Evolutionary conservation across 2,888 invertebrate species (phyloP).

Genomic region (Syritta pipiens): DNA sequence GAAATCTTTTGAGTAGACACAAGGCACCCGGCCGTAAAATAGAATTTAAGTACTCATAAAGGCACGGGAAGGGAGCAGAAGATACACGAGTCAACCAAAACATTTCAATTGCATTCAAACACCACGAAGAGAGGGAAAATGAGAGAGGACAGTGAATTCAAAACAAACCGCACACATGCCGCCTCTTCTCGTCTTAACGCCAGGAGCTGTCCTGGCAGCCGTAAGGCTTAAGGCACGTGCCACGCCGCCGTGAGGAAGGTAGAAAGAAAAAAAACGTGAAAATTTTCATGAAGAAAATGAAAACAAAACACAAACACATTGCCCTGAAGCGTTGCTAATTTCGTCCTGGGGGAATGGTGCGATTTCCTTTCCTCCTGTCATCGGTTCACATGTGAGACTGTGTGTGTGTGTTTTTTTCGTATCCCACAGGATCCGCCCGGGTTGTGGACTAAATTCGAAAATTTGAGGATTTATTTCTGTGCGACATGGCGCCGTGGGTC

Average conservation of each 20-base stretch:
- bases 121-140: background rate
- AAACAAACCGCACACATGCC: slow-evolving; percentile 61
- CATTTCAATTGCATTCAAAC: slow-evolving; percentile 11
- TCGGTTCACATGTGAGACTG: background rate
- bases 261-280: slow-evolving; percentile 27
- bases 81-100: slow-evolving; percentile 28
- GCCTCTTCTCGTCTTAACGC: slow-evolving; percentile 49
- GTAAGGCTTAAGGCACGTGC: slow-evolving; percentile 57
- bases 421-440: background rate
- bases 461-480: slow-evolving; percentile 18
- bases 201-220: slow-evolving; percentile 47
- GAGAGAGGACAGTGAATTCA: slow-evolving; percentile 22
- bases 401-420: background rate
- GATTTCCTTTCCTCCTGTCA: slow-evolving; percentile 1
- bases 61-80: background rate
- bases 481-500: too few species aligned
- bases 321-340: slow-evolving; percentile 42
- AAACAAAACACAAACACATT: slow-evolving; percentile 16
- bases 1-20: slow-evolving; percentile 5
- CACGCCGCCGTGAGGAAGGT: slow-evolving; percentile 31
- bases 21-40: slow-evolving; percentile 10
- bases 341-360: slow-evolving; percentile 50
- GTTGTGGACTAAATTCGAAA: slow-evolving; percentile 5
- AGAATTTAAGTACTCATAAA: slow-evolving; percentile 30
- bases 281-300: slow-evolving; percentile 6